A percentile compares a stretch with the other conserved stretches of the same genome.
Evolutionary conservation across 1,140 invertebrate genomes (phyloP).

Genomic region (Sarcophaga peregrina): DNA sequence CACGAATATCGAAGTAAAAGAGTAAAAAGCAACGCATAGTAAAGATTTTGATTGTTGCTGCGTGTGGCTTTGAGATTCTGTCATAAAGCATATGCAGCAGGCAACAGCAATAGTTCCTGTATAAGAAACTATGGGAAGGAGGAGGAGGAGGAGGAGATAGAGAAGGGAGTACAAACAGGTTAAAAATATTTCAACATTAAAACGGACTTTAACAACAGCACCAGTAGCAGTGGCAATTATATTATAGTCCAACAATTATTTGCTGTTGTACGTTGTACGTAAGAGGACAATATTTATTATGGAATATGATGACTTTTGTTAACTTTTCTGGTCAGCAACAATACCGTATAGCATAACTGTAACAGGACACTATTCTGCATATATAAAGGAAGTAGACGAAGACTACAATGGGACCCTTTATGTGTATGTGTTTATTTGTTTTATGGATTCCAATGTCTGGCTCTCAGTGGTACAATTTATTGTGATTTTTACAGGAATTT

Average conservation of each 20-base stretch:
- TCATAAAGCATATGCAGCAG: not conserved
- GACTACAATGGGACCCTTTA: not conserved
- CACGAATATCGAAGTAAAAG: not conserved
- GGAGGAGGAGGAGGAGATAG: no score
- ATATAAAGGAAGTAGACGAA: no score
- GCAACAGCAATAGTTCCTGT: not conserved
- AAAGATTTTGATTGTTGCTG: slow-evolving; percentile 6
- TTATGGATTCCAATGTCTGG: not conserved
- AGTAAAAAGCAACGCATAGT: not conserved
- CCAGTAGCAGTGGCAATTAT: not conserved
- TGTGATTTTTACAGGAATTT: slow-evolving; percentile 22
- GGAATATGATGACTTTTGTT: not conserved
- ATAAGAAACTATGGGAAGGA: not conserved
- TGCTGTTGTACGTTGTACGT: not conserved
- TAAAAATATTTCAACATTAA: not conserved
- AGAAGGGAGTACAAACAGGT: no score
- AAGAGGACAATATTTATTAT: not conserved
- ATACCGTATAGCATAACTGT: not conserved
- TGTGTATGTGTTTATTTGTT: not conserved
- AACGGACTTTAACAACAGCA: no score
- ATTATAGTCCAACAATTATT: not conserved
- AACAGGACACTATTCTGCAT: not conserved
- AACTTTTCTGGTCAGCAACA: not conserved
- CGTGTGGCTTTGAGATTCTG: not conserved
- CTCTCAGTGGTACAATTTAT: slow-evolving; percentile 31